Conservation (phyloP, 1,140 invertebrate species). For the Oryctes rhinoceros region DNA sequence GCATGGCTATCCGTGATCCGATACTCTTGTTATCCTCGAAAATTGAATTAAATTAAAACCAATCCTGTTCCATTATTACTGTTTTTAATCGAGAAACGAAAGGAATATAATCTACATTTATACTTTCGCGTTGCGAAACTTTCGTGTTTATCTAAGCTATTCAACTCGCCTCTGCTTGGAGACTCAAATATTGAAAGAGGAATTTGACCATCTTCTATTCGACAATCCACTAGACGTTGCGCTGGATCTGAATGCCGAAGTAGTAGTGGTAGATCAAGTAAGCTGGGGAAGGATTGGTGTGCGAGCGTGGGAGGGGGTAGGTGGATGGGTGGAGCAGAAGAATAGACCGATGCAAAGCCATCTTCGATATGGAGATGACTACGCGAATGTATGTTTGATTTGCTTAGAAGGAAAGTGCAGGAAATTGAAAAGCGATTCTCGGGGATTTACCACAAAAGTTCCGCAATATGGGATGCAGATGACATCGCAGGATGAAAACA, state of each 20-base stretch:
- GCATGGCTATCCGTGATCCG: too few species aligned
- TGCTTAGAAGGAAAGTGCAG: not conserved
- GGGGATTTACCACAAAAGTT: not conserved
- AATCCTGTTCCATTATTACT: too few species aligned
- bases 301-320: not conserved
- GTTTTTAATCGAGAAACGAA: too few species aligned
- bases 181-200: not conserved
- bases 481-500: not conserved
- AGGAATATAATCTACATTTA: too few species aligned
- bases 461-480: not conserved
- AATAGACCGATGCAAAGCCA: not conserved
- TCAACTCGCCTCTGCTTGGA: not conserved
- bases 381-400: not conserved
- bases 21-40: too few species aligned
- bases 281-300: too few species aligned
- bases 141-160: too few species aligned
- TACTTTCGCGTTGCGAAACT: too few species aligned
- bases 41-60: too few species aligned
- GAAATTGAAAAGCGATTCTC: not conserved
- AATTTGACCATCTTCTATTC: not conserved
- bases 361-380: not conserved
- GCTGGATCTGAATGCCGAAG: too few species aligned
- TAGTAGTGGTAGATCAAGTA: too few species aligned
- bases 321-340: not conserved
- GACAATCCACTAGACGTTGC: not conserved